Evolutionary conservation across 2,888 invertebrate species (phyloP).

Genomic region (Trichacis sp.): DNA sequence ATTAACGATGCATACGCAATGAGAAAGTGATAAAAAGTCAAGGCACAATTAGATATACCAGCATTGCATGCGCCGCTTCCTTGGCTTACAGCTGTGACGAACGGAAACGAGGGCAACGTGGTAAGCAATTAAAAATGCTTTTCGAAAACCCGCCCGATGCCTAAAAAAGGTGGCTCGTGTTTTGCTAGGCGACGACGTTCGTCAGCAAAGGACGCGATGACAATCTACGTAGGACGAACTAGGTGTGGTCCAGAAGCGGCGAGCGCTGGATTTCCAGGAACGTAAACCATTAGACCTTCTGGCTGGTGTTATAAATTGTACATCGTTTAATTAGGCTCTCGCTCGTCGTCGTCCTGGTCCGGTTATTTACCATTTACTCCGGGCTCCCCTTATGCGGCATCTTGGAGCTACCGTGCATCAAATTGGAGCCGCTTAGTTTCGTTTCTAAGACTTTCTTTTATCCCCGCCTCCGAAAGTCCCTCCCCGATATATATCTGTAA

Average conservation of each 20-base stretch:
- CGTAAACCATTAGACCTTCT: constrained; percentile 68
- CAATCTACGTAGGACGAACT: constrained; percentile 62
- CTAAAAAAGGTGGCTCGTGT: not conserved
- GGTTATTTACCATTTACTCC: constrained; percentile 61
- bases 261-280: constrained; percentile 66
- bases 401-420: constrained; percentile 60
- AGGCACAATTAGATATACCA: constrained; percentile 37
- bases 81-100: constrained; percentile 36
- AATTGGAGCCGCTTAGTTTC: constrained; percentile 50
- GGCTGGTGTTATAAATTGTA: constrained; percentile 69
- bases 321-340: constrained; percentile 69
- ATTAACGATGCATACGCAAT: constrained; percentile 37
- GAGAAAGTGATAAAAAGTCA: constrained; percentile 42
- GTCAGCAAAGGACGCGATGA: constrained; percentile 55
- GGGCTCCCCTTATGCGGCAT: constrained; percentile 47
- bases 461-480: not conserved
- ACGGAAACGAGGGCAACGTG: constrained; percentile 24
- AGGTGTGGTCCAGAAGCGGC: constrained; percentile 66
- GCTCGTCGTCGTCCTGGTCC: constrained; percentile 46
- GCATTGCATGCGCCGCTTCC: constrained; percentile 37
- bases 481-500: not conserved
- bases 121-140: constrained; percentile 28
- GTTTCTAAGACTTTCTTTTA: not conserved
- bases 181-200: constrained; percentile 11
- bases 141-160: constrained; percentile 17